Evolutionary conservation across 2,888 invertebrate species (phyloP).

Genomic region (Dendrolimus pini): DNA sequence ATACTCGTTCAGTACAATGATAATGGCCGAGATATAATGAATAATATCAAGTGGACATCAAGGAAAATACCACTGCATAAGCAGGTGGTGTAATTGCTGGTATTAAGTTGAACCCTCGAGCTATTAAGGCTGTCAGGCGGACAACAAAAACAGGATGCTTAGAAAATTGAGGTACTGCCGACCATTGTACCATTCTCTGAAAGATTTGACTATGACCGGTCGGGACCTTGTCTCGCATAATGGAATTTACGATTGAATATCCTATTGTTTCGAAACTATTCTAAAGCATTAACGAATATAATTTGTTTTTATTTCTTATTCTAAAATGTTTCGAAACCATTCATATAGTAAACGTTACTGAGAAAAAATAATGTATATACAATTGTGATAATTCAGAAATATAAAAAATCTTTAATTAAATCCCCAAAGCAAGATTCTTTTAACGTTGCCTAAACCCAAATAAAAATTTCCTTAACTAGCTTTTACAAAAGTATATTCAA

Average conservation of each 20-base stretch:
- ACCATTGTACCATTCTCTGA: slow-evolving; percentile 20
- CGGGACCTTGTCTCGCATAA: slow-evolving; percentile 23
- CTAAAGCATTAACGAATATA: slow-evolving; percentile 6
- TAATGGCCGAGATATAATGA: slow-evolving; percentile 17
- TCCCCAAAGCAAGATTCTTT: too few relatives aligned
- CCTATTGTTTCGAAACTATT: not conserved
- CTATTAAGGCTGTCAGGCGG: slow-evolving; percentile 22
- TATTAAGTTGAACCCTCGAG: slow-evolving; percentile 22
- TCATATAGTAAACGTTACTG: not conserved
- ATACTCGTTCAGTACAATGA: slow-evolving; percentile 15
- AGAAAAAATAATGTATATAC: too few relatives aligned
- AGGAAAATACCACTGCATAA: slow-evolving; percentile 23
- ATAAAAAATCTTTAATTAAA: too few relatives aligned
- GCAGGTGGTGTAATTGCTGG: slow-evolving; percentile 25
- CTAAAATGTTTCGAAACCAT: not conserved
- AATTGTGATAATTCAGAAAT: too few relatives aligned
- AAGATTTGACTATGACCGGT: slow-evolving; percentile 26
- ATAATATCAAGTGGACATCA: slow-evolving; percentile 13
- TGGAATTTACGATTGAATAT: slow-evolving; percentile 14
- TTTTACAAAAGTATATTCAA: too few relatives aligned
- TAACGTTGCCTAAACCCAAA: too few relatives aligned
- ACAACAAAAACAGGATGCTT: slow-evolving; percentile 36
- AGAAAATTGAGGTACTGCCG: slow-evolving; percentile 25
- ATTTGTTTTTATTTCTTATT: not conserved
- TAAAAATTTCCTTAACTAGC: too few relatives aligned